These are phyloP conservation scores for Eustalomyia histrio DNA, from an alignment of 2,888 invertebrate genomes.

Conservation along the genomic window DNA sequence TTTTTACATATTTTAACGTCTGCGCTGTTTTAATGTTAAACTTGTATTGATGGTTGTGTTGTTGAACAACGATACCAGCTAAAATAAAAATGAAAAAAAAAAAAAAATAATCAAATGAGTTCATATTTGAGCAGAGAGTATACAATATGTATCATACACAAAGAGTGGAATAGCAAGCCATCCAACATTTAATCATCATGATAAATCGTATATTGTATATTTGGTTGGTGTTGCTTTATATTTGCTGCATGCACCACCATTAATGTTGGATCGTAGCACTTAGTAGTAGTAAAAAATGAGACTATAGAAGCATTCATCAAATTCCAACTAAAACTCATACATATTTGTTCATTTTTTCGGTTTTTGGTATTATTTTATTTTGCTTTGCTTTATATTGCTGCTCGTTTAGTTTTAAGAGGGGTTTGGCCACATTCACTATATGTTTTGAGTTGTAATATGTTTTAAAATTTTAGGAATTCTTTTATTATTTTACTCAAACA, in stretches of 20 bases:
- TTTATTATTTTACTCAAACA: slow-evolving; percentile 7
- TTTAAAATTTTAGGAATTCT: slow-evolving; percentile 1
- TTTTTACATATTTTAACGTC: slow-evolving; percentile 68
- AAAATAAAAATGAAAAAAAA: slow-evolving; percentile 29
- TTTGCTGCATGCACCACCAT: slow-evolving; percentile 13
- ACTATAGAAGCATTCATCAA: slow-evolving; percentile 50
- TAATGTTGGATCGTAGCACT: slow-evolving; percentile 47
- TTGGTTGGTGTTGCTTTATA: slow-evolving; percentile 14
- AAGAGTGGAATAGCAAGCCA: slow-evolving; percentile 19
- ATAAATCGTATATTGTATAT: slow-evolving; percentile 11
- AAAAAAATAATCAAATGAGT: slow-evolving; percentile 49
- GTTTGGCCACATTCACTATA: slow-evolving; percentile 25
- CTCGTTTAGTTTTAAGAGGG: slow-evolving; percentile 6
- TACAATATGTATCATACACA: slow-evolving; percentile 6
- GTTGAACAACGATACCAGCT: slow-evolving; percentile 65
- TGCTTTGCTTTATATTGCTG: background rate
- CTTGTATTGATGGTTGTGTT: slow-evolving; percentile 71
- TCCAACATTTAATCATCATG: slow-evolving; percentile 64
- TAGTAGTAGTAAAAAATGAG: slow-evolving; percentile 1
- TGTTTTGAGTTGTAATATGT: background rate
- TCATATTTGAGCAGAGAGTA: slow-evolving; percentile 43
- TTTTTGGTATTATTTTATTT: background rate
- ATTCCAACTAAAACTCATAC: slow-evolving; percentile 42
- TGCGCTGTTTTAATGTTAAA: slow-evolving; percentile 72
- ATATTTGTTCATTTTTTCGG: slow-evolving; percentile 17